Evolutionary conservation across 2,113 vertebrate species (phyloP), one percentile per base, ranked within the genome.

Genomic region (Macquaria ambigua): DNA sequence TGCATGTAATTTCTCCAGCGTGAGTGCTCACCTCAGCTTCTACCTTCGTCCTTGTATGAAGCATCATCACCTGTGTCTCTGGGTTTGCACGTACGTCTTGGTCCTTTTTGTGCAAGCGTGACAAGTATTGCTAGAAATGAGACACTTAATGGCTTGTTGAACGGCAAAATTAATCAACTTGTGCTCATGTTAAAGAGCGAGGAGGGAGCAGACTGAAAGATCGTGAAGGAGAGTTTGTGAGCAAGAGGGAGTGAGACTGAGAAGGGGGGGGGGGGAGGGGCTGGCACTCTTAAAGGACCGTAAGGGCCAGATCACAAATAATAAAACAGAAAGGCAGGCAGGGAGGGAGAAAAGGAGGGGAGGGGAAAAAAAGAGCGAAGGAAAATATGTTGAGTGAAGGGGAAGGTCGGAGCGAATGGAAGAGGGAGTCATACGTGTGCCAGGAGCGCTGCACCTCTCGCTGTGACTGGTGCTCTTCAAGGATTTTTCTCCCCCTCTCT

Each of bases 381-480:
- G 94, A 93, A 93, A 93, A 93, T 91, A 91, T 91, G 87, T 90
- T 91, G 90, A 83, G 91, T 55, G 81, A 90, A 93, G 83, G 85
- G 89, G 81, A 92, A 84, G 89, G 84, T 81, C 68, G 74, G 93
- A 81, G 89, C 88, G 93, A 94, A 93, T 85, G 86, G 93, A 93
- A 91, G 94, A 94, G 92, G 93, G 93, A 95, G 93, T 94, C 92
- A 84, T 85, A 91, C 93, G 93, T 96, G 95, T 96, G 94, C 93
- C 95, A 93, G 95, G 93, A 96, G 93, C 93, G 93, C 94, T 90
- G 92, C 92, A 94, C 95, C 94, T 89, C 93, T 95, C 93, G 80
- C 95, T 95, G 92, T 93, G 93, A 93, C 95, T 94, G 93, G 91
- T 94, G 93, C 92, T 96, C 95, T 92, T 87, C 75, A 74, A 87